phyloP scores from a whole-genome alignment of 1,140 invertebrate genomes.

The Orius insidiosus region DNA sequence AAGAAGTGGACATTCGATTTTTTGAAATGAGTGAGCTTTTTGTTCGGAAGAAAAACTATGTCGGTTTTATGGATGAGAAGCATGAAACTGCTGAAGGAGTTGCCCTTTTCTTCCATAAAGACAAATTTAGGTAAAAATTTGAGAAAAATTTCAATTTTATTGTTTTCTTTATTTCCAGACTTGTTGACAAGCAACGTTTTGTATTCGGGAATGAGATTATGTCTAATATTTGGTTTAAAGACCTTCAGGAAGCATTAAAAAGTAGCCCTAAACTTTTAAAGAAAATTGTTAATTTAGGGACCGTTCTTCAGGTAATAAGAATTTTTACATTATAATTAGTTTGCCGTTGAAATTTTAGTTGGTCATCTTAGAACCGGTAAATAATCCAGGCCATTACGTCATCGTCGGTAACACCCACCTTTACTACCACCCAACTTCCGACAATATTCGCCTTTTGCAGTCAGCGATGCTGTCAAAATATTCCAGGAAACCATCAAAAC shows the following conservation, averaged over 20 bases:
- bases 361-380: constrained; percentile 38
- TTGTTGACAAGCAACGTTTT: no score
- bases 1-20: constrained; percentile 77
- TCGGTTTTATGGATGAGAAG: constrained; percentile 52
- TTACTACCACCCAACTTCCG: constrained; percentile 76
- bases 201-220: no score
- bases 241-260: no score
- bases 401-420: constrained; percentile 79
- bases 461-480: constrained; percentile 41
- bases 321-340: background rate
- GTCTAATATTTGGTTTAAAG: no score
- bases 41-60: constrained; percentile 37
- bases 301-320: background rate
- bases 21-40: constrained; percentile 49
- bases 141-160: background rate
- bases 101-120: constrained; percentile 25
- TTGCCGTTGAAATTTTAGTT: constrained; percentile 27
- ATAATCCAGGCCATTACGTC: constrained; percentile 39
- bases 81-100: constrained; percentile 59
- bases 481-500: constrained; percentile 32
- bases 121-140: constrained; percentile 14
- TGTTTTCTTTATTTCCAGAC: background rate
- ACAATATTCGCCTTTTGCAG: constrained; percentile 71
- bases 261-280: no score
- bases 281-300: background rate